Evolutionary conservation across 2,113 vertebrate species (phyloP), one percentile per base, ranked within the genome.

Genomic region (Trogon surrucura): DNA sequence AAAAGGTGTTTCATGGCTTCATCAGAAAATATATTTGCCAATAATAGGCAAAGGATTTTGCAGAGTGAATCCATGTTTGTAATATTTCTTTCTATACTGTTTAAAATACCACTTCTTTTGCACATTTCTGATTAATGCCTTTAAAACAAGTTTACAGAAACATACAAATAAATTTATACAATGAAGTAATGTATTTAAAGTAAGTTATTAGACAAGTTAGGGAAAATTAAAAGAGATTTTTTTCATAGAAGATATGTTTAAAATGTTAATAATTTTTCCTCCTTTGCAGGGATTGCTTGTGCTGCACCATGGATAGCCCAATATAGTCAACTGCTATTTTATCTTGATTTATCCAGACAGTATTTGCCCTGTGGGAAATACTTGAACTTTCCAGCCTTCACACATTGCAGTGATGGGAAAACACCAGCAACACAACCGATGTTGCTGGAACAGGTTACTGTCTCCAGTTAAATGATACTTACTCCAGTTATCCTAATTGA

Each of bases 291-390:
- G 54, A 88, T 89, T 22, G 44, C n/a, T 91, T 92, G 44, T 54
- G 30, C 48, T 36, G 70, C 56, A 85, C 56, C 36, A 62, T 57
- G n/a, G 77, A 91, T 72, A 93, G 94, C 44, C 91, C 85, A 86
- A 38, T 85, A 77, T 80, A 91, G 95, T 87, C 20, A 7, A 89
- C 36, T 91, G 91, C 30, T 84, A 57, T 89, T 96, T 96, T 85
- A 64, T 73, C 48, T 92, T 96, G 95, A 98, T 97, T 96, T 97
- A 97, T 84, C 44, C 54, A 70, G 94, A 96, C 90, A 93, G 78
- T 70, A 60, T 92, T 57, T 88, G 88, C 95, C 96, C 91, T 90
- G 38, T 93, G 96, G 97, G 97, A 97, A 97, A 97, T 82, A 94
- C 62, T 72, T 84, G 87, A 97, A 95, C 88, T 95, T 96, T 87